Base-by-base conservation (phyloP, 2,113 vertebrate genomes). In the Rhinopomastus cyanomelas region DNA sequence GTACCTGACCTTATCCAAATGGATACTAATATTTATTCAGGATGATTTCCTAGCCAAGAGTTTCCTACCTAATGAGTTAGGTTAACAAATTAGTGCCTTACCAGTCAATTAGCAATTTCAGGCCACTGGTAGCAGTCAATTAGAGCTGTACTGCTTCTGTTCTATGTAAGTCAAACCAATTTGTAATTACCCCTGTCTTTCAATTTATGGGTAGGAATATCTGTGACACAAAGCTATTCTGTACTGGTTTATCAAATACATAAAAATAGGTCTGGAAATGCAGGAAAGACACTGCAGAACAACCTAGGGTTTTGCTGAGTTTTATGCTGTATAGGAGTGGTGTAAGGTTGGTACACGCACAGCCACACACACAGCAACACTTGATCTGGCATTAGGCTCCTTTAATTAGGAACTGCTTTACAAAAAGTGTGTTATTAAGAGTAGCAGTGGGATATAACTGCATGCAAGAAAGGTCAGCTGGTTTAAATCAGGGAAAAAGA, bases 21-120 rank as follows among this genome's bases (percentile, higher is more conserved):
- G 8, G 46, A 27, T 76, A 4, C 17, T 82, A 81, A 53, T 83
- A 88, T 92, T 94, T 91, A 88, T 89, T 69, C 60, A 67, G 72
- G 52, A 23, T 64, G 7, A 46, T 52, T 77, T 91, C 14, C 42
- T 74, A 83, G 32, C 4, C 22, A 71, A 52, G 48, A 77, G 6
- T 89, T 81, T 92, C 16, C 34, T 83, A 20, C 16, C 13, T 88
- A 83, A 86, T 76, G 30, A 67, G 25, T 59, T 64, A 68, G 5
- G 42, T 72, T 85, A 89, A 85, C 25, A 91, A 66, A 77, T 82
- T 57, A 62, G 25, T 76, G 52, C 15, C n/a, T 77, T 59, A 74
- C 60, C n/a, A 77, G 68, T 85, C 48, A 85, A 77, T 66, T 69
- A 92, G 22, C 18, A 80, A 62, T 67, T 74, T 83, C 30, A 77